Evolutionary conservation across 2,113 vertebrate species (phyloP).

Genomic region (Labeo rohita): DNA sequence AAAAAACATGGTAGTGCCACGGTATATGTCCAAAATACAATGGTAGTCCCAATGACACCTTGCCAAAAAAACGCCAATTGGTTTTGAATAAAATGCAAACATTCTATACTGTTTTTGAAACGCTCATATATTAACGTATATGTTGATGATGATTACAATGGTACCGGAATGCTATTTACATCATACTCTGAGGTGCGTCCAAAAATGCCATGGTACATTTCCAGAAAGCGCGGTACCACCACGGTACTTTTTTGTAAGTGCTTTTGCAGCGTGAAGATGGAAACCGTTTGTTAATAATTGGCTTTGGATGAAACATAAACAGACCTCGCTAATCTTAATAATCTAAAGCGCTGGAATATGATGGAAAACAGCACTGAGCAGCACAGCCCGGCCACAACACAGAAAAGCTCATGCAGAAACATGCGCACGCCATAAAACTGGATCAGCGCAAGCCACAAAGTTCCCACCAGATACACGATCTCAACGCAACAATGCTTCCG

Average conservation of each 20-base stretch:
- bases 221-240: not conserved
- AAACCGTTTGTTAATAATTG: constrained; percentile 24
- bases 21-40: not conserved
- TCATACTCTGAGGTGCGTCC: not conserved
- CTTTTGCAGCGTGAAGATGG: not conserved
- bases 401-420: constrained; percentile 20
- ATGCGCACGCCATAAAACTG: constrained; percentile 25
- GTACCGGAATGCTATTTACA: not conserved
- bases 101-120: not conserved
- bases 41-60: not conserved
- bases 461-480: constrained; percentile 12
- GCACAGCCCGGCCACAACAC: constrained; percentile 9
- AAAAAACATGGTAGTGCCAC: not conserved
- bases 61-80: not conserved
- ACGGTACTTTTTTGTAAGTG: not conserved
- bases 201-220: not conserved
- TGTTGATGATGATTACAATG: not conserved
- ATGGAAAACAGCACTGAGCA: not conserved
- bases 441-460: constrained; percentile 3
- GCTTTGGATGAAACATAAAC: not conserved
- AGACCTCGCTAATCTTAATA: not conserved
- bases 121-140: not conserved
- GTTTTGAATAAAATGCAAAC: not conserved
- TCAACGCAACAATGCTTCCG: not conserved
- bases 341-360: not conserved